Conservation (phyloP, 2,797 vertebrate species). For the Ataeniobius toweri region DNA sequence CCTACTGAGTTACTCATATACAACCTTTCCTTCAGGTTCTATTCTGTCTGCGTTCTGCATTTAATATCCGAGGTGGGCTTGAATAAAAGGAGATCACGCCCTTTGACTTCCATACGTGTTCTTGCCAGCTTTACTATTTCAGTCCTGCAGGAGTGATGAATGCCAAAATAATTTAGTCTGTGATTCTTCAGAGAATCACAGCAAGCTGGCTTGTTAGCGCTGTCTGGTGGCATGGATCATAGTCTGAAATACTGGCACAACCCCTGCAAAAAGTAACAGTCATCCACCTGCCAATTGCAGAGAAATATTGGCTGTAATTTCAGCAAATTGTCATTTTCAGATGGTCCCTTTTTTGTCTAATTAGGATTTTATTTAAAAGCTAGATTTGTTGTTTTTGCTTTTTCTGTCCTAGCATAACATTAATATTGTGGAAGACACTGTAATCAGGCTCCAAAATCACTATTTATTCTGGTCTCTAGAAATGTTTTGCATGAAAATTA, state of each 20-base stretch:
- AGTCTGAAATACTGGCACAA: conserved; percentile 48
- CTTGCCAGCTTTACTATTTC: conserved; percentile 3
- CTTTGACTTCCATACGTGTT: conserved; percentile 17
- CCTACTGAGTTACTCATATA: conserved; percentile 22
- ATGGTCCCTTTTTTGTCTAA: conserved; percentile 16
- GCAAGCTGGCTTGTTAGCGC: conserved; percentile 20
- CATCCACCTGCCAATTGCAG: conserved; percentile 43
- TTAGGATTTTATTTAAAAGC: conserved; percentile 34
- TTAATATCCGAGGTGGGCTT: background rate
- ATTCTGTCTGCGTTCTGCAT: conserved; percentile 15
- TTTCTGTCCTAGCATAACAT: background rate
- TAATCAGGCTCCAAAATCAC: background rate
- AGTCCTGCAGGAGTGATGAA: conserved; percentile 1
- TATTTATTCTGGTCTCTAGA: no score
- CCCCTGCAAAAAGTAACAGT: conserved; percentile 41
- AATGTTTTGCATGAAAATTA: background rate
- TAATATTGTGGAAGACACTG: conserved; percentile 8
- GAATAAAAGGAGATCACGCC: conserved; percentile 8
- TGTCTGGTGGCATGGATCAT: conserved; percentile 26
- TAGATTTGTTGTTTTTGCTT: conserved; percentile 31
- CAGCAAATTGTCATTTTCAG: conserved; percentile 32
- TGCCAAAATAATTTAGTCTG: conserved; percentile 29
- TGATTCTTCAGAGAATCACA: conserved; percentile 34
- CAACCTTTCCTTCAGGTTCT: conserved; percentile 11
- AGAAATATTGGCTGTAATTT: conserved; percentile 45